A percentile compares a stretch with the other conserved stretches of the same genome.
Conservation (phyloP, 2,113 vertebrate species). For the Nicator chloris region DNA sequence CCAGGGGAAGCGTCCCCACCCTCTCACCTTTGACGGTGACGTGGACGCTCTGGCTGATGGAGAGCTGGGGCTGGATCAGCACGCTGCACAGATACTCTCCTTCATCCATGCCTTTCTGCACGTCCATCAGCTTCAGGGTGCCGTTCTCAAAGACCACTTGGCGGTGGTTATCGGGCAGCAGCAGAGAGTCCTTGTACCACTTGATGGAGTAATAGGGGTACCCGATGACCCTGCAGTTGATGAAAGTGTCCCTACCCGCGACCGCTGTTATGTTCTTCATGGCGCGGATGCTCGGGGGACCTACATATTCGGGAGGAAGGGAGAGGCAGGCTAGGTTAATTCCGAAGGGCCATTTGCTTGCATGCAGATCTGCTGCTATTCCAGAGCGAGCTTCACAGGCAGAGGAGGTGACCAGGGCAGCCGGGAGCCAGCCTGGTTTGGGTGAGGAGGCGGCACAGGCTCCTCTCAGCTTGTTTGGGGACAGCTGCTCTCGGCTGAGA, state of each 20-base stretch:
- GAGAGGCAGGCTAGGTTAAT: conserved; percentile 70
- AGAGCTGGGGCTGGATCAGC: conserved; percentile 95
- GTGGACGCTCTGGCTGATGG: conserved; percentile 95
- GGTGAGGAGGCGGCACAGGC: background rate
- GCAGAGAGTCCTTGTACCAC: conserved; percentile 95
- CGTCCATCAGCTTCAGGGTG: conserved; percentile 94
- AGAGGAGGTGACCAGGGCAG: background rate
- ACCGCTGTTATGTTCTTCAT: conserved; percentile 98
- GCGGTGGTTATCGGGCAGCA: conserved; percentile 96
- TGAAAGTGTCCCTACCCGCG: conserved; percentile 94
- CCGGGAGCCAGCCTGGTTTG: background rate
- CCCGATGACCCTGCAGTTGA: conserved; percentile 98
- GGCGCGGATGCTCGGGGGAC: conserved; percentile 92
- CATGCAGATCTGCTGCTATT: conserved; percentile 26
- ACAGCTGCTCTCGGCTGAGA: fast-evolving
- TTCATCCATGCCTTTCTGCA: conserved; percentile 98
- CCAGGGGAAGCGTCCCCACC: background rate
- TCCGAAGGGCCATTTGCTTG: conserved; percentile 9
- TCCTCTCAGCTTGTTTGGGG: background rate
- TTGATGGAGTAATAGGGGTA: conserved; percentile 99
- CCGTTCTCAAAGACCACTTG: conserved; percentile 98
- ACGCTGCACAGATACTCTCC: conserved; percentile 97
- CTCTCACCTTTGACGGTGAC: conserved; percentile 94
- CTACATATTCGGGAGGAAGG: conserved; percentile 67
- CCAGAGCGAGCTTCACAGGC: background rate